Conservation (phyloP, 2,113 vertebrate species). For the Noctilio leporinus region DNA sequence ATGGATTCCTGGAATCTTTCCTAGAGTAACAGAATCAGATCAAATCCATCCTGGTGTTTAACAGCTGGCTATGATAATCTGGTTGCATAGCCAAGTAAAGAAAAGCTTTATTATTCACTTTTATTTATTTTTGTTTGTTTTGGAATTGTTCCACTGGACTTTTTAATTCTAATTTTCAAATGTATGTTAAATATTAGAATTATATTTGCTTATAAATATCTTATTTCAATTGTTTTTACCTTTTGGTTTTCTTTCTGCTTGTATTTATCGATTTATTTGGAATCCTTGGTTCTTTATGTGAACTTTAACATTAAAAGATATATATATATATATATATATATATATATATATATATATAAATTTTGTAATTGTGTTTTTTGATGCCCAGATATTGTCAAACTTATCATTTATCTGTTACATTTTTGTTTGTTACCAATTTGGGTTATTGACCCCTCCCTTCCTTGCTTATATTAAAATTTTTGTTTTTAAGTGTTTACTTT, state of each 20-base stretch:
- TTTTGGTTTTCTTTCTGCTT: background rate
- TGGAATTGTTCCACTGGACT: background rate
- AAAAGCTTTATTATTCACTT: background rate
- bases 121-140: background rate
- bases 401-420: background rate
- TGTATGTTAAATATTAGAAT: background rate
- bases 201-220: background rate
- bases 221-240: background rate
- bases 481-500: slow-evolving; percentile 21
- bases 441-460: background rate
- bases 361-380: background rate
- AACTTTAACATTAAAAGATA: too few relatives aligned
- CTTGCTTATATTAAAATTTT: background rate
- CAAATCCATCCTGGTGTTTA: background rate
- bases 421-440: background rate
- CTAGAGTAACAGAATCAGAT: background rate
- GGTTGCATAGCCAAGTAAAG: background rate
- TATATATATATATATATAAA: too few relatives aligned
- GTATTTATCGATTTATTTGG: background rate
- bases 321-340: background rate
- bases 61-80: background rate
- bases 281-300: background rate
- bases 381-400: background rate
- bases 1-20: background rate
- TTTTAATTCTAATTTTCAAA: background rate